These are phyloP conservation scores for Platycheirus rosarum DNA, from an alignment of 2,888 invertebrate species.

Conservation along the genomic window DNA sequence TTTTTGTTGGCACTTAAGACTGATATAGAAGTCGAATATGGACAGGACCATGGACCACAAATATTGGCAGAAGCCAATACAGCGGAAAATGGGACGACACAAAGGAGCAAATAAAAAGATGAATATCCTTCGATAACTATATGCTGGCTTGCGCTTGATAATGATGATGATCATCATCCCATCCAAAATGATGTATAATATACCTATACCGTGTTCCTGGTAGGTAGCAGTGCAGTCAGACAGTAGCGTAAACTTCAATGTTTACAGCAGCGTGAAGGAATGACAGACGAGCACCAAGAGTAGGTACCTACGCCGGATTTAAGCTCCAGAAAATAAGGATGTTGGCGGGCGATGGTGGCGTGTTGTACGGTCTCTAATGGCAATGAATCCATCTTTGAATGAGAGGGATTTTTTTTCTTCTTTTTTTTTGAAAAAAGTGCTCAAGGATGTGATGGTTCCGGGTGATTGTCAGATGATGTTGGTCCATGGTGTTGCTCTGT, in stretches of 20 bases:
- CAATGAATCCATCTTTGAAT: conserved; percentile 66
- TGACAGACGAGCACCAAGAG: conserved; percentile 21
- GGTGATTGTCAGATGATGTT: conserved; percentile 49
- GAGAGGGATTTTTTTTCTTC: conserved; percentile 28
- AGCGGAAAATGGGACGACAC: conserved; percentile 43
- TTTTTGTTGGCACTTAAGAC: conserved; percentile 50
- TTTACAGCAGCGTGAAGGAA: conserved; percentile 32
- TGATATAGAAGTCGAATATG: background rate
- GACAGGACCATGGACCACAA: conserved; percentile 58
- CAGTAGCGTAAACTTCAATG: conserved; percentile 58
- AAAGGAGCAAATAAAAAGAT: conserved; percentile 65
- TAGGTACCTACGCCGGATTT: conserved; percentile 2
- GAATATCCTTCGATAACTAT: conserved; percentile 68
- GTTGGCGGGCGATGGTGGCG: background rate
- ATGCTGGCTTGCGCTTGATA: conserved; percentile 23
- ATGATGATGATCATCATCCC: conserved; percentile 35
- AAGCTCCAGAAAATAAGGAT: conserved; percentile 25
- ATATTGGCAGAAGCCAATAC: conserved; percentile 68
- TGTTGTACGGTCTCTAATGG: conserved; percentile 48
- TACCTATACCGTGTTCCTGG: no score
- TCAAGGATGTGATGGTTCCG: conserved; percentile 56
- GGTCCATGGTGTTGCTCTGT: conserved; percentile 24
- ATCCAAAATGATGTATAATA: background rate
- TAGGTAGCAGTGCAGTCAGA: conserved; percentile 29
- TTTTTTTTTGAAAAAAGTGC: conserved; percentile 32